phyloP scores from a whole-genome alignment of 2,797 vertebrate species.

The Cyclura pinguis region DNA sequence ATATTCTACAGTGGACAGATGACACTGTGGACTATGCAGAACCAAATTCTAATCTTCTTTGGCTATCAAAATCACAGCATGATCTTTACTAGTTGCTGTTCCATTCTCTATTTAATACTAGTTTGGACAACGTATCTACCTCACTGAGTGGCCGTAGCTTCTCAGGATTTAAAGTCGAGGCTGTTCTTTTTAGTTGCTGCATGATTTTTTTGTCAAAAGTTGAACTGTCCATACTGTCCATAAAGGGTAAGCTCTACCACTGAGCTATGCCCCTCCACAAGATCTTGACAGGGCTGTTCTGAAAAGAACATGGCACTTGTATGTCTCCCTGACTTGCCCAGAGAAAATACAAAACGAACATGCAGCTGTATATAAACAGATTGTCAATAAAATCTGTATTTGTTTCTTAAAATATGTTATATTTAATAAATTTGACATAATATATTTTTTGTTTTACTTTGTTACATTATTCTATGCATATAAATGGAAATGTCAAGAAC shows the following conservation, averaged over 20 bases:
- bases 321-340: neutral
- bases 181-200: neutral
- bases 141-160: neutral
- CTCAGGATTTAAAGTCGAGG: neutral
- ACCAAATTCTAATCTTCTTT: neutral
- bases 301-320: neutral
- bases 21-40: too few relatives aligned
- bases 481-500: too few relatives aligned
- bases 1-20: too few relatives aligned
- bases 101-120: neutral
- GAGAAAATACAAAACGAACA: neutral
- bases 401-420: too few relatives aligned
- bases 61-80: neutral
- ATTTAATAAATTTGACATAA: too few relatives aligned
- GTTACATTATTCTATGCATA: too few relatives aligned
- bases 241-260: too few relatives aligned
- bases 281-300: neutral
- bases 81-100: neutral
- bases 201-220: neutral
- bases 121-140: neutral
- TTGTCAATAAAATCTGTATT: too few relatives aligned
- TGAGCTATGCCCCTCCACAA: neutral
- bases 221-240: neutral
- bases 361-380: neutral
- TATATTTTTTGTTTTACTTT: too few relatives aligned